Conservation (phyloP, 1,140 invertebrate species). For the Drosophila novamexicana region DNA sequence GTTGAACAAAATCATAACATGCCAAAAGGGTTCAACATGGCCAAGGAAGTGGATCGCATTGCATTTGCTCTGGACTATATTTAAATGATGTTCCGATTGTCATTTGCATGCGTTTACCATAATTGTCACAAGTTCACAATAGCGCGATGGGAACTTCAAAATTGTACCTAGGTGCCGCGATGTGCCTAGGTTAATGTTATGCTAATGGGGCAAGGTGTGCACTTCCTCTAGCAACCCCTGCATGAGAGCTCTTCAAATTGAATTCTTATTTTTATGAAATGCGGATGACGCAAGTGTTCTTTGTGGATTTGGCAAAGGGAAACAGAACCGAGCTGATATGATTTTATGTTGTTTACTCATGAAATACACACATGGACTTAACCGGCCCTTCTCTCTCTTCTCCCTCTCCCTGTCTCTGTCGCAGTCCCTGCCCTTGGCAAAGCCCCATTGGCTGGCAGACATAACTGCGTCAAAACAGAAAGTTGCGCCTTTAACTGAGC, state of each 20-base stretch:
- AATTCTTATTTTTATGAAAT: constrained; percentile 46
- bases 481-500: constrained; percentile 51
- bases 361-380: constrained; percentile 24
- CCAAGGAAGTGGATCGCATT: constrained; percentile 46
- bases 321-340: constrained; percentile 48
- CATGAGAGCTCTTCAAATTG: constrained; percentile 28
- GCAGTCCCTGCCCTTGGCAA: background rate
- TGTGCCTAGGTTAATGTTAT: constrained; percentile 61
- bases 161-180: constrained; percentile 8
- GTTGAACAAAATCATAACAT: constrained; percentile 50
- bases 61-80: constrained; percentile 7
- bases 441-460: constrained; percentile 55
- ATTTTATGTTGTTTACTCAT: constrained; percentile 53
- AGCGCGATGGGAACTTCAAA: constrained; percentile 54
- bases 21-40: constrained; percentile 40
- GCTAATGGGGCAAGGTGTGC: constrained; percentile 77
- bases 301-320: constrained; percentile 61
- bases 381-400: background rate
- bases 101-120: constrained; percentile 59
- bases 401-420: constrained; percentile 1
- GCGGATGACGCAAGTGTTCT: constrained; percentile 71
- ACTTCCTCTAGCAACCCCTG: constrained; percentile 67
- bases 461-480: constrained; percentile 74
- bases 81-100: constrained; percentile 33
- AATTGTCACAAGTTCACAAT: constrained; percentile 73